phyloP scores from a whole-genome alignment of 2,888 invertebrate genomes.

The Nemotelus pantherinus region DNA sequence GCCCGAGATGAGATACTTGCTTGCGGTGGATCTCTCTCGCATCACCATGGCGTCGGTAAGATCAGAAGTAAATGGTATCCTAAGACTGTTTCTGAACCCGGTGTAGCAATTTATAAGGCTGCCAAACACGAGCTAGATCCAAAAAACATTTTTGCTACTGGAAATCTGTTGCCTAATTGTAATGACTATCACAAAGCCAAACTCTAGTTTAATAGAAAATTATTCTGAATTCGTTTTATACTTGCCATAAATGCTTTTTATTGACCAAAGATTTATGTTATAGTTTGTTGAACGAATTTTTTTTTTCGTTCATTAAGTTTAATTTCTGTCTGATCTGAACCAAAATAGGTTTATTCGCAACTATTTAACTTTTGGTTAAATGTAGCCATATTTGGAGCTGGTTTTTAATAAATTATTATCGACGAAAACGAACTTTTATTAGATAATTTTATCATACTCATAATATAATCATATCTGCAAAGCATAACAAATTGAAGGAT shows the following conservation, averaged over 20 bases:
- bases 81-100: slow-evolving; percentile 83
- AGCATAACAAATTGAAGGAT: no score
- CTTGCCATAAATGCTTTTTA: slow-evolving; percentile 10
- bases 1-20: slow-evolving; percentile 93
- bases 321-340: no score
- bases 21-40: slow-evolving; percentile 84
- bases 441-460: no score
- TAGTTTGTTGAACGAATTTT: no score
- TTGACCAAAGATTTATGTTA: neutral
- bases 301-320: no score
- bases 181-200: slow-evolving; percentile 28
- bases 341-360: no score
- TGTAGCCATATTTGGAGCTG: no score
- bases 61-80: slow-evolving; percentile 87
- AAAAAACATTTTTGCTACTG: slow-evolving; percentile 90
- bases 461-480: no score
- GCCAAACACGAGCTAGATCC: slow-evolving; percentile 92
- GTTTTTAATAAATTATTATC: no score
- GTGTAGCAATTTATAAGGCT: slow-evolving; percentile 79
- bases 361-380: no score
- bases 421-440: no score
- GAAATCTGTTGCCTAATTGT: slow-evolving; percentile 71
- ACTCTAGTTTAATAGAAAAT: slow-evolving; percentile 22
- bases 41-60: slow-evolving; percentile 98
- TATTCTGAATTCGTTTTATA: neutral